Evolutionary conservation across 2,113 vertebrate species (phyloP), one percentile per base, ranked within the genome.

Genomic region (Telmatochromis sp.): DNA sequence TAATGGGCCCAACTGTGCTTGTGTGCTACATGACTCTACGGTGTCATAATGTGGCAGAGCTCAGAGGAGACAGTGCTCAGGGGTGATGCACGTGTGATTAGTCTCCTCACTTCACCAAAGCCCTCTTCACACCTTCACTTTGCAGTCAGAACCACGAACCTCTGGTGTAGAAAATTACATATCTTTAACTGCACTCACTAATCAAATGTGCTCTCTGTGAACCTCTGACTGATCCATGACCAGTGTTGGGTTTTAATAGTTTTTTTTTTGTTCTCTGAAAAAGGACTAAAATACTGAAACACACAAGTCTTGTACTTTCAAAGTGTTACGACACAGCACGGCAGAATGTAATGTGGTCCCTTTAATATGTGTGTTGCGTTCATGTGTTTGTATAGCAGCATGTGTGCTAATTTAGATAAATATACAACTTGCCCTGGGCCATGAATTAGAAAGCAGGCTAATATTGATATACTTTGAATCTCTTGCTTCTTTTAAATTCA

Each of bases 1-100:
- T 96, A 97, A 96, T 96, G 94, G 94, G 94, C 89, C 94, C 92
- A 85, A 86, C 92, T 82, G 92, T 85, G 89, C 87, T 88, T 55
- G 80, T 82, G 85, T 89, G 91, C 89, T 92, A 87, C 90, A 60
- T 26, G 90, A 83, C 87, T 94, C 88, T 83, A 58, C 13, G 68
- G 93, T 94, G 93, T 95, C 86, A 89, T 54, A 51, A 85, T 57
- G 91, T 87, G 91, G 91, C 81, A 60, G 84, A 87, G 87, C 93
- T 87, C 45, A 81, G 89, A 89, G 89, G 84, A 90, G 89, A 89
- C 60, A 7, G 92, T 80, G 90, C 92, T 92, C 89, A 73, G 83
- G 87, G 91, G 92, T 90, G 90, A 93, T 82, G 60, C 89, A 85
- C 89, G 53, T 89, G 89, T 91, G 92, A 93, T 86, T 91, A 90